A percentile compares a stretch with the other conserved stretches of the same genome.
Conservation (phyloP, 2,888 invertebrate genomes). For the Thecophora atra region DNA sequence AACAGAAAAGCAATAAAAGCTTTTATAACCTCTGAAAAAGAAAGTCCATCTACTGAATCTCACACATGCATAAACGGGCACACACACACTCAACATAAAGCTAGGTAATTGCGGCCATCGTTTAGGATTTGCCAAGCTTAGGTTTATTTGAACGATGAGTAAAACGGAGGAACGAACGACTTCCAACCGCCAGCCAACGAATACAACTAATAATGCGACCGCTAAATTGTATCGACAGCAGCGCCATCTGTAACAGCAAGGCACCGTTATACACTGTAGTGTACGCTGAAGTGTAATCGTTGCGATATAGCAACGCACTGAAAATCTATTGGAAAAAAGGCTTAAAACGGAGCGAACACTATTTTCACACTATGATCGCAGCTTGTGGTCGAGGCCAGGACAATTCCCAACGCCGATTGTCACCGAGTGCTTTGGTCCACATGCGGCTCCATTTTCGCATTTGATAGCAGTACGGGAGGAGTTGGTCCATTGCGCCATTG, state of each 20-base stretch:
- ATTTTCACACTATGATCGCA: slow-evolving; percentile 6
- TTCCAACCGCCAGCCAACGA: not conserved
- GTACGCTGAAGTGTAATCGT: not conserved
- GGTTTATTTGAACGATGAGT: not conserved
- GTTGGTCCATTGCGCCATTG: not conserved
- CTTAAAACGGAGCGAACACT: not conserved
- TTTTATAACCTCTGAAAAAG: not conserved
- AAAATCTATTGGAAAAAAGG: slow-evolving; percentile 3
- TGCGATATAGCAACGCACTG: no score
- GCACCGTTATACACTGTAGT: no score
- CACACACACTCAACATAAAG: not conserved
- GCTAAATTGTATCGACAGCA: not conserved
- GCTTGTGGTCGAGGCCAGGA: not conserved
- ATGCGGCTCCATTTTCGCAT: not conserved
- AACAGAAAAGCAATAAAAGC: not conserved
- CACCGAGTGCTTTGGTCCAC: not conserved
- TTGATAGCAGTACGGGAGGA: not conserved
- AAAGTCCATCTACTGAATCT: not conserved
- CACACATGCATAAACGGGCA: not conserved
- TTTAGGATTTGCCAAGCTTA: not conserved
- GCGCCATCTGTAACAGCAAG: not conserved
- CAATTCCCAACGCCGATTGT: not conserved
- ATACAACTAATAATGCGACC: not conserved
- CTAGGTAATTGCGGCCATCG: not conserved
- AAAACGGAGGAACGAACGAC: not conserved